Evolutionary conservation across 2,797 vertebrate species (phyloP).

Genomic region (Nannoperca australis): DNA sequence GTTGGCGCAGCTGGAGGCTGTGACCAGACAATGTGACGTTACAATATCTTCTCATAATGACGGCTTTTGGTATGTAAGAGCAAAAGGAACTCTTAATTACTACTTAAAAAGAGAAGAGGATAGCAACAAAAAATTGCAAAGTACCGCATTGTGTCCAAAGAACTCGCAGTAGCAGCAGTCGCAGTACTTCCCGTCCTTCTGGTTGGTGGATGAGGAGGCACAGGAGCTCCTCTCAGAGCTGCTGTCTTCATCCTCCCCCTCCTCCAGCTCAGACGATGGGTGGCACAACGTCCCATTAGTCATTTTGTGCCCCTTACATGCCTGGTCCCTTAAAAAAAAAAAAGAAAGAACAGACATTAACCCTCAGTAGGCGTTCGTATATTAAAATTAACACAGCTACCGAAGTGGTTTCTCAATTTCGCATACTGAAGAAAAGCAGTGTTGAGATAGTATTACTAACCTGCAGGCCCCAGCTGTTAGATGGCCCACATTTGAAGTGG

Average conservation of each 20-base stretch:
- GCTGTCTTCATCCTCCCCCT: slow-evolving; percentile 98
- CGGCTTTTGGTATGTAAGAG: neutral
- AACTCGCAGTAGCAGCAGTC: slow-evolving; percentile 99
- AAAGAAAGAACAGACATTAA: neutral
- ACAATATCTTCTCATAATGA: neutral
- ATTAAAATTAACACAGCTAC: slow-evolving; percentile 1
- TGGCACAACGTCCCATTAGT: slow-evolving; percentile 93
- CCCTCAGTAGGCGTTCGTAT: neutral
- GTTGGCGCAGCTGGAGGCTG: slow-evolving; percentile 98
- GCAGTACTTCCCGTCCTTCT: slow-evolving; percentile 99
- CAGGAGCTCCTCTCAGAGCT: slow-evolving; percentile 98
- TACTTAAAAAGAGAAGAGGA: neutral
- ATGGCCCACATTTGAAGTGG: slow-evolving; percentile 87
- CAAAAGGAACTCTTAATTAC: neutral
- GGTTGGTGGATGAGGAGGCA: slow-evolving; percentile 96
- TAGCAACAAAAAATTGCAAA: slow-evolving; percentile 1
- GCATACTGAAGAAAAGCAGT: neutral
- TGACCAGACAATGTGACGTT: slow-evolving; percentile 22
- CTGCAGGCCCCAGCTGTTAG: slow-evolving; percentile 90
- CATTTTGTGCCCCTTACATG: slow-evolving; percentile 97
- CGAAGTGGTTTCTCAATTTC: neutral
- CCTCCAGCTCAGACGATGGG: slow-evolving; percentile 92
- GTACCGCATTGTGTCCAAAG: slow-evolving; percentile 99
- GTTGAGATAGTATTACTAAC: slow-evolving; percentile 73
- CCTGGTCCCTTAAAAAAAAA: slow-evolving; percentile 88